These are phyloP conservation scores for Amphipoea oculea DNA, from an alignment of 2,888 invertebrate genomes.

Conservation along the genomic window DNA sequence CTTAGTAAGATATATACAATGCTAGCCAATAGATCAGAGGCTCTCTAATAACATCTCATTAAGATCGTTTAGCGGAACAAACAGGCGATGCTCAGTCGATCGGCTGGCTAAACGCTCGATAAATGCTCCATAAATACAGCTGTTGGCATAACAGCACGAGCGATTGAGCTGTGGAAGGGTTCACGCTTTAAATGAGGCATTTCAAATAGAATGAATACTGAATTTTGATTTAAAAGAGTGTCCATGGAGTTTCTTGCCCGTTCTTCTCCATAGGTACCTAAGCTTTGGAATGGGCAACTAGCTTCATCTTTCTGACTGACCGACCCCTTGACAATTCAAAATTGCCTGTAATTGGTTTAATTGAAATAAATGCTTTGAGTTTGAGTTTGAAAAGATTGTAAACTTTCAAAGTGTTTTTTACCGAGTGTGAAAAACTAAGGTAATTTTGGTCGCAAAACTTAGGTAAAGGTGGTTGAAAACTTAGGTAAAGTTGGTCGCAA, in stretches of 20 bases:
- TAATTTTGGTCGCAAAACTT: not conserved
- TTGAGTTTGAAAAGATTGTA: too few species aligned
- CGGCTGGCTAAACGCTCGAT: slow-evolving; percentile 32
- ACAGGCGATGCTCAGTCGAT: slow-evolving; percentile 45
- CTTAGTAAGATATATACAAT: slow-evolving; percentile 25
- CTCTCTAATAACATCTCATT: slow-evolving; percentile 50
- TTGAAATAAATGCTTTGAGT: too few species aligned
- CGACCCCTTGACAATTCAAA: too few species aligned
- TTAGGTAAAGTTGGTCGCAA: not conserved
- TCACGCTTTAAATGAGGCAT: not conserved
- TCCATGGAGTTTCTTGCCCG: too few species aligned
- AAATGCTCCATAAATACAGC: slow-evolving; percentile 52
- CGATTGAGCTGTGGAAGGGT: slow-evolving; percentile 35
- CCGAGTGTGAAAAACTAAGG: not conserved
- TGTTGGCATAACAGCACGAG: slow-evolving; percentile 34
- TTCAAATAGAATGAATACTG: not conserved
- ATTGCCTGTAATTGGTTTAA: too few species aligned
- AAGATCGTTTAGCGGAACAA: slow-evolving; percentile 50
- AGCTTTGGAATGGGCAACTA: too few species aligned
- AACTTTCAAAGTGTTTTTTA: not conserved
- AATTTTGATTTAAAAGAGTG: too few species aligned
- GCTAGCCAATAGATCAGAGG: slow-evolving; percentile 35
- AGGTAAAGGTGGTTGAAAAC: too few species aligned
- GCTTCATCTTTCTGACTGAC: too few species aligned
- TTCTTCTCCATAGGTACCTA: too few species aligned